Conservation (phyloP, 2,113 vertebrate species). For the Sterrhoptilus dennistouni region DNA sequence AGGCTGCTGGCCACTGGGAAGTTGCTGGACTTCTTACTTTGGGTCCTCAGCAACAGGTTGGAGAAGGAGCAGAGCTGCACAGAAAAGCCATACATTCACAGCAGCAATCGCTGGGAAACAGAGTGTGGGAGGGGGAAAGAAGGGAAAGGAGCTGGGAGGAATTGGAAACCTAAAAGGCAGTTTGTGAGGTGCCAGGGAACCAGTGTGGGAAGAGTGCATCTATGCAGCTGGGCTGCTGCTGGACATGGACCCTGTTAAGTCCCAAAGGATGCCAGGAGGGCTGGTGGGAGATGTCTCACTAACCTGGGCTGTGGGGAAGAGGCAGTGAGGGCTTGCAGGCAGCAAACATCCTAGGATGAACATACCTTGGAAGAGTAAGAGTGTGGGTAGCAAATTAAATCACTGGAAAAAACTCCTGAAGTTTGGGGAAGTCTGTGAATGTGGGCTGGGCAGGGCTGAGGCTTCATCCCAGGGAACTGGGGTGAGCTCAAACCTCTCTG, state of each 20-base stretch:
- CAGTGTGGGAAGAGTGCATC: background rate
- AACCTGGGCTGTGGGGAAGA: background rate
- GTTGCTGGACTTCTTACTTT: background rate
- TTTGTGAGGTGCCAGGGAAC: background rate
- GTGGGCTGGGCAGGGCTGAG: background rate
- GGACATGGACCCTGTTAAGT: background rate
- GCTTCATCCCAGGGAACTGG: background rate
- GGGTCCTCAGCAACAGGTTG: background rate
- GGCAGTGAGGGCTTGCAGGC: background rate
- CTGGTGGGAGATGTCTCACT: background rate
- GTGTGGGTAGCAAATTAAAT: background rate
- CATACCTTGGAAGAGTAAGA: background rate
- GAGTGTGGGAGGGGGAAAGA: background rate
- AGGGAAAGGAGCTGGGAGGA: background rate
- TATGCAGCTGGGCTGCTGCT: background rate
- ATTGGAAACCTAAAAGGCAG: background rate
- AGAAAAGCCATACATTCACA: background rate
- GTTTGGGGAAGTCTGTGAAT: background rate
- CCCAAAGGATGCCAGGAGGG: background rate
- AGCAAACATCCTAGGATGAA: background rate
- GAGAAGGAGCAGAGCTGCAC: background rate
- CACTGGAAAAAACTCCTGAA: background rate
- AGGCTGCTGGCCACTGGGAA: background rate
- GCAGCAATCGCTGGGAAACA: background rate
- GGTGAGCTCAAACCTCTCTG: background rate